A percentile compares a stretch with the other conserved stretches of the same genome.
phyloP scores from a whole-genome alignment of 2,113 vertebrate genomes.

The Pelecanus crispus region DNA sequence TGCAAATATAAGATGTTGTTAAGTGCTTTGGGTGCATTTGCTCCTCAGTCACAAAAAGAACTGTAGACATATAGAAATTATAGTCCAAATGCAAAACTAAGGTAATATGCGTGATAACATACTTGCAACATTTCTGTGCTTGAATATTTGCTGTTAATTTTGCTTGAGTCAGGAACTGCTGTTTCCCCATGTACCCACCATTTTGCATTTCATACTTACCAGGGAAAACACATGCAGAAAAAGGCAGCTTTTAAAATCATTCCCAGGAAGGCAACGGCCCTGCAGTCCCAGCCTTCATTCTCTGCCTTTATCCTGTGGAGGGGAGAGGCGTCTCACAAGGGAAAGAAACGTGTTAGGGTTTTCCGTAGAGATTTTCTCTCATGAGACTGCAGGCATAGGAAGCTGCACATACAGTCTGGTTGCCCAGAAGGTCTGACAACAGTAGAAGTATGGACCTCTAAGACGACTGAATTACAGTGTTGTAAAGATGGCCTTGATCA shows the following conservation, averaged over 20 bases:
- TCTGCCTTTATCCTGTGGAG: background rate
- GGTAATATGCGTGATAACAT: background rate
- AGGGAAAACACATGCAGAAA: background rate
- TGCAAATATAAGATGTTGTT: background rate
- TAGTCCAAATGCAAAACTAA: background rate
- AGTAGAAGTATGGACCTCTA: background rate
- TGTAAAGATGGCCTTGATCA: background rate
- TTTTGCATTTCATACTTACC: background rate
- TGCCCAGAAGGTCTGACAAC: background rate
- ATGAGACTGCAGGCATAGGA: background rate
- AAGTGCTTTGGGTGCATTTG: background rate
- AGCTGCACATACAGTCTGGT: background rate
- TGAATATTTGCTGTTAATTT: background rate
- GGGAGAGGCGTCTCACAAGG: background rate
- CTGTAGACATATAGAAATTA: background rate
- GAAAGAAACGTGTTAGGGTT: background rate
- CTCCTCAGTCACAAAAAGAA: background rate
- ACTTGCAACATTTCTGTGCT: background rate
- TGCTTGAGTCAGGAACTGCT: background rate
- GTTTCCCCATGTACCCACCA: background rate
- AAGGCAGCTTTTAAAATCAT: background rate
- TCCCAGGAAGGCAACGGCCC: background rate
- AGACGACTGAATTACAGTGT: background rate
- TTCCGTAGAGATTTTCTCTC: background rate
- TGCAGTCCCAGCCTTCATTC: background rate